Evolutionary conservation across 2,888 invertebrate genomes (phyloP), one percentile per base, ranked within the genome.

Genomic region (Trachelus iudaicus): DNA sequence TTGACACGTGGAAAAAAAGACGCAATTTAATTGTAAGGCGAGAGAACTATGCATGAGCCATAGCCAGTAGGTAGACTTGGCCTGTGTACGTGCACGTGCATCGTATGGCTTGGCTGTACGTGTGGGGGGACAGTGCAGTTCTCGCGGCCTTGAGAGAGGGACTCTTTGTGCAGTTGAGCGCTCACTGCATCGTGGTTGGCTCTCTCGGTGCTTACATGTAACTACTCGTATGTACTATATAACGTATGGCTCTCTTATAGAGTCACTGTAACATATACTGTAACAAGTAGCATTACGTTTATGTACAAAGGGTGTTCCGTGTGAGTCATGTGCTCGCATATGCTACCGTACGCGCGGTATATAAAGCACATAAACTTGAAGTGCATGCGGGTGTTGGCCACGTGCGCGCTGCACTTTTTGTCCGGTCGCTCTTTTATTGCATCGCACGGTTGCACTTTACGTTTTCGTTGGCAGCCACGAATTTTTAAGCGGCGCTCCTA

Each of bases 131-230:
- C 83, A 81, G 81, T 81, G 83, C 83, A 83, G 81, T 83, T 82
- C 82, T 82, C 81, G 83, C 87, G 90, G 90, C 91, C 91, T 91
- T 91, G 91, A 90, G 87, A 88, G 88, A 88, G 88, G 85, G 89
- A 87, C 88, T 91, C 90, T 91, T 91, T 91, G 91, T 91, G 90
- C 88, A 83, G 87, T 87, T 85, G 83, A 87, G 87, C 87, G 84
- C 83, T 87, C 85, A 83, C 85, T 85, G 83, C 82, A 79, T 81
- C 82, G 81, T 83, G 79, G 83, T 80, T 80, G n/a, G 15, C 68
- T 40, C 69, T 12, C 23, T 12, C 23, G 76, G 31, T 69, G 37
- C 73, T 23, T 77, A 76, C 76, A 78, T 77, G 34, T 77, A 69
- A 76, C 34, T 34, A 78, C 76, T 77, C 69, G 75, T 74, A 34